A percentile compares a stretch with the other conserved stretches of the same genome.
phyloP scores from a whole-genome alignment of 2,888 invertebrate species.

The Ceramica pisi region DNA sequence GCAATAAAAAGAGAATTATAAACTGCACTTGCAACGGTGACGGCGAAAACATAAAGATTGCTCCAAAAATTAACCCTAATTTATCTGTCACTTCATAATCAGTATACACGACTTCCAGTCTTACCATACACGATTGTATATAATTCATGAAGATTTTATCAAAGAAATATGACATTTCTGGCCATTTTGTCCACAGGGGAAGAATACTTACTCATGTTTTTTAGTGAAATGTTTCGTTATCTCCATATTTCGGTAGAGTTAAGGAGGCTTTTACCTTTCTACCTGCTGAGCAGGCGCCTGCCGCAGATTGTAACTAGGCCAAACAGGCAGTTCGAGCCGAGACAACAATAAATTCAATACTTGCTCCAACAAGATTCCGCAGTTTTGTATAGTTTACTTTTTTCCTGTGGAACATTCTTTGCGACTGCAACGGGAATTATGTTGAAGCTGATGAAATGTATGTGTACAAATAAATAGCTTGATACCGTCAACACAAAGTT shows the following conservation, averaged over 20 bases:
- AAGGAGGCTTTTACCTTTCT: slow-evolving; percentile 45
- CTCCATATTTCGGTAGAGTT: slow-evolving; percentile 17
- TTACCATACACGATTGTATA: slow-evolving; percentile 23
- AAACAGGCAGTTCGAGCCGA: slow-evolving; percentile 32
- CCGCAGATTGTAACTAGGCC: slow-evolving; percentile 53
- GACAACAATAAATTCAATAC: slow-evolving; percentile 54
- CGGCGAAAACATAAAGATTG: slow-evolving; percentile 7
- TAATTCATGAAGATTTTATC: slow-evolving; percentile 9
- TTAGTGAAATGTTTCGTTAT: slow-evolving; percentile 42
- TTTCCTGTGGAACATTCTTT: slow-evolving; percentile 6
- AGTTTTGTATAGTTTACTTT: slow-evolving; percentile 25
- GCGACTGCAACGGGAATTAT: slow-evolving; percentile 23
- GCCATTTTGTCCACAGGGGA: slow-evolving; percentile 15
- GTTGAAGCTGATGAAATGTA: neutral
- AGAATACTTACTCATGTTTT: slow-evolving; percentile 21
- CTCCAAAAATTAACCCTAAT: slow-evolving; percentile 4
- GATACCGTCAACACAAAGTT: neutral
- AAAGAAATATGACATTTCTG: slow-evolving; percentile 16
- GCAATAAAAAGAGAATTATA: neutral
- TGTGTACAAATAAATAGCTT: neutral
- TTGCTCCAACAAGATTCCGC: slow-evolving; percentile 50
- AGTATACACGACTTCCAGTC: slow-evolving; percentile 1
- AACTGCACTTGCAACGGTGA: slow-evolving; percentile 2
- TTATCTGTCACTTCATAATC: slow-evolving; percentile 20
- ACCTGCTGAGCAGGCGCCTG: slow-evolving; percentile 38